Percentiles rank a stretch among this genome's conserved stretches.
Conservation (phyloP, 2,888 invertebrate species). For the Drosophila mayaguana region DNA sequence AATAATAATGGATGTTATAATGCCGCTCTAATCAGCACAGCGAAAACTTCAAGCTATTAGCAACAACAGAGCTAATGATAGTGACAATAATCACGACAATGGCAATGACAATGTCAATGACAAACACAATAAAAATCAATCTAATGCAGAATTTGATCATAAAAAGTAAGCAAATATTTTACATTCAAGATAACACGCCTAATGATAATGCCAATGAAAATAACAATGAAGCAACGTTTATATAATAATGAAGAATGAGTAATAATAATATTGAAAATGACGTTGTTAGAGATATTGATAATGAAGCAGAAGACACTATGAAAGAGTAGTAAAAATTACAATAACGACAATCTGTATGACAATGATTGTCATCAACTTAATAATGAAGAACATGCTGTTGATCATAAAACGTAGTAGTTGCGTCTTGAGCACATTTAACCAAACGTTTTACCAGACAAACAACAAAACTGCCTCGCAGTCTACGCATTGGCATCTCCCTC, state of each 20-base stretch:
- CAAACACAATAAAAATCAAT: too few relatives aligned
- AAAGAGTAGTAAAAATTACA: not conserved
- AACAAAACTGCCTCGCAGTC: constrained; percentile 25
- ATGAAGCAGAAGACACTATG: not conserved
- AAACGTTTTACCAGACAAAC: constrained; percentile 65
- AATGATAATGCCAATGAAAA: not conserved
- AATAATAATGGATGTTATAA: not conserved
- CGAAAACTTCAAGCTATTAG: not conserved
- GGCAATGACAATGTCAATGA: not conserved
- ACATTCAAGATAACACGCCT: too few relatives aligned
- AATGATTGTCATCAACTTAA: constrained; percentile 16
- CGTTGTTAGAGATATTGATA: constrained; percentile 38
- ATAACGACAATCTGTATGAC: not conserved
- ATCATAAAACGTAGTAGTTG: constrained; percentile 61
- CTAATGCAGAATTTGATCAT: not conserved
- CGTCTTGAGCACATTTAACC: constrained; percentile 50
- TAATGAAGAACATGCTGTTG: constrained; percentile 43
- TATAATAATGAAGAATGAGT: not conserved
- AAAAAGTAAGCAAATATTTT: not conserved
- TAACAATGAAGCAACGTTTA: not conserved
- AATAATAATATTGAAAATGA: constrained; percentile 38
- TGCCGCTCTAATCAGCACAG: not conserved
- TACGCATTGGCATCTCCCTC: not conserved
- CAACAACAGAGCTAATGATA: not conserved
- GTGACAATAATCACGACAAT: not conserved